A percentile compares a stretch with the other conserved stretches of the same genome.
Evolutionary conservation across 2,113 vertebrate genomes (phyloP).

Genomic region (Probosciger aterrimus): DNA sequence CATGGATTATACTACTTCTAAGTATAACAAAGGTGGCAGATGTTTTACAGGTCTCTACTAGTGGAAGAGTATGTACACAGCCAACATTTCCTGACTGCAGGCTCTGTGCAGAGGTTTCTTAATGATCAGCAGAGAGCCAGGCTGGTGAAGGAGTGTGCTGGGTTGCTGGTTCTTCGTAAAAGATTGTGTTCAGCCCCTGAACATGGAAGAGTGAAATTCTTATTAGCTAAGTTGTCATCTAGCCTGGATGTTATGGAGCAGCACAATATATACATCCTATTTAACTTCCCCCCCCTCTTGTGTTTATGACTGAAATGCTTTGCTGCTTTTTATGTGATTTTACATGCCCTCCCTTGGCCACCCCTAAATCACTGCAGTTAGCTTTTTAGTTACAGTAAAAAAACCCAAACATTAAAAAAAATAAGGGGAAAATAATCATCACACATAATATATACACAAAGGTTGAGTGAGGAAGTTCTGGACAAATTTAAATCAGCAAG

Average conservation of each 20-base stretch:
- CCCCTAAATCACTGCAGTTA: neutral
- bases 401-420: neutral
- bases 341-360: neutral
- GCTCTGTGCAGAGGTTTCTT: neutral
- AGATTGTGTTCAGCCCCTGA: neutral
- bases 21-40: neutral
- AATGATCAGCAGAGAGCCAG: neutral
- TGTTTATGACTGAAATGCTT: neutral
- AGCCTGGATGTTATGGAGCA: neutral
- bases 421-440: neutral
- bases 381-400: neutral
- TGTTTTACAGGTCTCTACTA: neutral
- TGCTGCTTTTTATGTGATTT: neutral
- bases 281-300: rapidly evolving
- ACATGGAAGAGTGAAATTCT: neutral
- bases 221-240: neutral
- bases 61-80: neutral
- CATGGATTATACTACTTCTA: neutral
- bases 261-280: neutral
- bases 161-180: neutral
- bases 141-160: neutral
- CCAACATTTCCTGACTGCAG: neutral
- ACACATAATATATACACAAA: neutral
- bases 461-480: neutral
- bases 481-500: neutral